phyloP scores from a whole-genome alignment of 2,888 invertebrate species.

The Galerucella pusilla region DNA sequence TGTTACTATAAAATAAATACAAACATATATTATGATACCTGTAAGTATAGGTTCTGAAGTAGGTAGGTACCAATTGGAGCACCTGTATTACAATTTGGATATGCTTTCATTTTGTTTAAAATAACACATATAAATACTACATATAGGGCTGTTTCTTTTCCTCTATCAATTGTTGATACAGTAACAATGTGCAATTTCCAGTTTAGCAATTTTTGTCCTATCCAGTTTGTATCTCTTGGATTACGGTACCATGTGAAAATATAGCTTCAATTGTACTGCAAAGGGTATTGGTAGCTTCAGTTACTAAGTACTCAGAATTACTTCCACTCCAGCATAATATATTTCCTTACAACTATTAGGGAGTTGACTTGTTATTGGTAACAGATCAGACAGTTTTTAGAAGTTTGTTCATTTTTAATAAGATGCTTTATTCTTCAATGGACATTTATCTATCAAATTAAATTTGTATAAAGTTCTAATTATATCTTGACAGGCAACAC shows the following conservation, averaged over 20 bases:
- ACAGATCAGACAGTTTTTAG: conserved; percentile 57
- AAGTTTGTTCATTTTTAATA: conserved; percentile 58
- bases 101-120: too few species aligned
- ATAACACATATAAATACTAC: too few species aligned
- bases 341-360: conserved; percentile 85
- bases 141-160: too few species aligned
- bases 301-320: conserved; percentile 67
- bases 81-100: too few species aligned
- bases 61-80: too few species aligned
- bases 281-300: conserved; percentile 82
- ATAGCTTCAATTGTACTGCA: conserved; percentile 89
- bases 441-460: conserved; percentile 51
- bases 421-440: conserved; percentile 10
- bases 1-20: too few species aligned
- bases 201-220: too few species aligned
- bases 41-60: too few species aligned
- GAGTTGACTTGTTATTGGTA: conserved; percentile 68
- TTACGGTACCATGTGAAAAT: conserved; percentile 92
- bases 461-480: conserved; percentile 68
- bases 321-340: conserved; percentile 75
- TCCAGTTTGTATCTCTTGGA: too few species aligned
- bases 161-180: too few species aligned
- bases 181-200: too few species aligned
- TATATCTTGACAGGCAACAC: conserved; percentile 74
- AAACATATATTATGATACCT: too few species aligned